A percentile compares a stretch with the other conserved stretches of the same genome.
phyloP scores from a whole-genome alignment of 2,797 vertebrate genomes.

The Gambusia yucatana region DNA sequence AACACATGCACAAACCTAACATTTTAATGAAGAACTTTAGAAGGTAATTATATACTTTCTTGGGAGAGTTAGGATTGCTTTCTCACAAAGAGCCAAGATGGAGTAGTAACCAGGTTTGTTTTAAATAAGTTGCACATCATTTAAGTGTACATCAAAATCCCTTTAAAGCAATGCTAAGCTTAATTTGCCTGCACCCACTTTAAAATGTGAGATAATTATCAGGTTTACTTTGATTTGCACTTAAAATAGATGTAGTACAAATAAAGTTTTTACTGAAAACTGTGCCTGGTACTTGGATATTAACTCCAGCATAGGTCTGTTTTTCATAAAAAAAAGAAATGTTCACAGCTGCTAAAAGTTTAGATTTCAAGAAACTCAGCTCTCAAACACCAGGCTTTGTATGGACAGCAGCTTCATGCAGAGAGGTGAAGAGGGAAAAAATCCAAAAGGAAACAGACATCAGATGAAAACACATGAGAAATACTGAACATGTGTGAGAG shows the following conservation, averaged over 20 bases:
- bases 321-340: background rate
- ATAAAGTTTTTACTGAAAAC: background rate
- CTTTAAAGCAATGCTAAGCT: background rate
- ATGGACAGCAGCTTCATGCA: constrained; percentile 5
- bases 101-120: background rate
- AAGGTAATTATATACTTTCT: constrained; percentile 3
- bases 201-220: background rate
- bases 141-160: background rate
- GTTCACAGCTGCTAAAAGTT: background rate
- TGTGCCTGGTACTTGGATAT: background rate
- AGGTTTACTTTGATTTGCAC: background rate
- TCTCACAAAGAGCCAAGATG: background rate
- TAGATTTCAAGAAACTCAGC: background rate
- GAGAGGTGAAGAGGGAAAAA: background rate
- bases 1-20: constrained; percentile 18
- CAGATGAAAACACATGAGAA: constrained; percentile 2
- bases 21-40: constrained; percentile 5
- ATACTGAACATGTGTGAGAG: background rate
- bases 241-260: background rate
- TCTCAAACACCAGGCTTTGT: background rate
- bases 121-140: background rate
- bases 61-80: background rate
- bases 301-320: background rate
- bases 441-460: constrained; percentile 3
- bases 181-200: background rate